Evolutionary conservation across 2,113 vertebrate genomes (phyloP), one percentile per base, ranked within the genome.

Genomic region (Nerophis ophidion): DNA sequence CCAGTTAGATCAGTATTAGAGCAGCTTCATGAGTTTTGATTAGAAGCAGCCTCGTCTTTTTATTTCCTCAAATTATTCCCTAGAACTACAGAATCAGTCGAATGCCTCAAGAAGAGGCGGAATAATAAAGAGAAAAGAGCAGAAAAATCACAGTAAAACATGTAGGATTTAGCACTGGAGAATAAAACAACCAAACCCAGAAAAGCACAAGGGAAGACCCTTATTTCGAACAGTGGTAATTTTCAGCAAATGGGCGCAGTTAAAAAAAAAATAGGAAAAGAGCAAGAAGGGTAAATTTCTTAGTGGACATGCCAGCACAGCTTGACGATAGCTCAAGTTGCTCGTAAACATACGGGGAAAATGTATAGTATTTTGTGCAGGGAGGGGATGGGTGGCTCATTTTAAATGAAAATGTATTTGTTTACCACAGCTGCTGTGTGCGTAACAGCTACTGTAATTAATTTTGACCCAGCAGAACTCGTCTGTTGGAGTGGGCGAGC

Each of bases 371-470:
- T 79, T 70, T 66, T 70, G 61, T 61, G n/a, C 16, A 61, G 61
- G 58, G 66, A 2, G 40, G 40, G 40, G 11, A 26, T 26, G 26
- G 40, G 38, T 3, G 8, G 52, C 68, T 82, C 87, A 83, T 88
- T 89, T 89, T 76, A 86, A 86, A 84, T 79, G 55, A 81, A 82
- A 86, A 84, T 80, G 65, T 76, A 86, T 88, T 86, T 89, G 86
- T 89, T 88, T 88, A 88, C 86, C 84, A 78, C 82, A 87, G 80
- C 85, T 85, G 86, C 79, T 86, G 78, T 84, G 74, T 81, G 78
- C 83, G 86, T 79, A 88, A 81, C 80, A 84, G 79, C 78, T 82
- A 81, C 63, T 71, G 75, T 87, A 88, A 89, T 91, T 89, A 84
- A 86, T 85, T 88, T 84, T 83, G 85, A 88, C 86, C 86, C 69